Evolutionary conservation across 2,888 invertebrate species (phyloP).

Genomic region (Macropis europaea): DNA sequence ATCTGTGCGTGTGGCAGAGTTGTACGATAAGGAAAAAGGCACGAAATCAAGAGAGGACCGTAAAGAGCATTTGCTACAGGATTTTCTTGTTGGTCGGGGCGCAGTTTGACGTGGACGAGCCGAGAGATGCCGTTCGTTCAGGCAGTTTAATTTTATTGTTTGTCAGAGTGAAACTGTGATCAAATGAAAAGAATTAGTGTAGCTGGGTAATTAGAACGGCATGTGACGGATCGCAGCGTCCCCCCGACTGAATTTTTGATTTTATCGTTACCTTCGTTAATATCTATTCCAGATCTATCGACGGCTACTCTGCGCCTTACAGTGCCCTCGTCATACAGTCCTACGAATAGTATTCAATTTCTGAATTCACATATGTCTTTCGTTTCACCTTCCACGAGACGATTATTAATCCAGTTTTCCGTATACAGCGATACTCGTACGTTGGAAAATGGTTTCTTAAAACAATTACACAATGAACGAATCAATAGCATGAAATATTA

Average conservation of each 20-base stretch:
- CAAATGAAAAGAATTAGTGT: too few relatives aligned
- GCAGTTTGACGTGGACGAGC: conserved; percentile 30
- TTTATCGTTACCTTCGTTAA: conserved; percentile 81
- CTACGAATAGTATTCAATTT: conserved; percentile 72
- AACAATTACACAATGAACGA: neutral
- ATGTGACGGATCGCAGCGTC: conserved; percentile 50
- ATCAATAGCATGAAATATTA: too few relatives aligned
- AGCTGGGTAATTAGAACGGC: neutral
- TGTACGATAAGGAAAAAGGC: conserved; percentile 60
- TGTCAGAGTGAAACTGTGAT: conserved; percentile 4
- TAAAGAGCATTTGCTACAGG: conserved; percentile 71
- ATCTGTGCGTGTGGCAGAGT: conserved; percentile 61
- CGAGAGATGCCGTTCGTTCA: conserved; percentile 45
- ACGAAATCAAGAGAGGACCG: conserved; percentile 72
- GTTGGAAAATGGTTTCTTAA: neutral
- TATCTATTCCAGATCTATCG: conserved; percentile 82
- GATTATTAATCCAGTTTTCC: conserved; percentile 38
- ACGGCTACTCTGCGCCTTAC: conserved; percentile 81
- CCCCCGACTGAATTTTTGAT: conserved; percentile 57
- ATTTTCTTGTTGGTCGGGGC: conserved; percentile 53
- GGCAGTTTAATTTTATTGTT: conserved; percentile 11
- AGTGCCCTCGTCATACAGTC: conserved; percentile 78
- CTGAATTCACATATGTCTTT: conserved; percentile 62
- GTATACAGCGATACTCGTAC: neutral
- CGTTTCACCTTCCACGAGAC: conserved; percentile 53